Percentiles rank a stretch among this genome's conserved stretches.
Conservation (phyloP, 2,888 invertebrate genomes). For the Antheraea assamensis region DNA sequence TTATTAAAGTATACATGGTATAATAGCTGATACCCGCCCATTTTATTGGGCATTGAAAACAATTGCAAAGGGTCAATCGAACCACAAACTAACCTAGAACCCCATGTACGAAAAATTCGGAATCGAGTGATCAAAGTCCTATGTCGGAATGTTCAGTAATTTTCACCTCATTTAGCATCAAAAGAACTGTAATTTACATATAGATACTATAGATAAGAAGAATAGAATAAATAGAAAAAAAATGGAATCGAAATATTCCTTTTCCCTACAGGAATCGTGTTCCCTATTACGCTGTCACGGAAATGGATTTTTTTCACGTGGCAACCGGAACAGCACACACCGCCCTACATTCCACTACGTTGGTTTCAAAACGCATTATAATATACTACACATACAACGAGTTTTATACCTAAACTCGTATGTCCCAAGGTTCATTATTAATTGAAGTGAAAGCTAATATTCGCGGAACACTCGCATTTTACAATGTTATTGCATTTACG, state of each 20-base stretch:
- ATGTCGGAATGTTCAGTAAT: no score
- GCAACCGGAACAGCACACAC: constrained; percentile 30
- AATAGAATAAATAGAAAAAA: not conserved
- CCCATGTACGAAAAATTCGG: no score
- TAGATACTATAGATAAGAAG: no score
- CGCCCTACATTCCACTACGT: constrained; percentile 52
- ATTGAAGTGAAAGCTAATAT: constrained; percentile 5
- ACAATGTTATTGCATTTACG: constrained; percentile 11
- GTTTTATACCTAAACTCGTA: not conserved
- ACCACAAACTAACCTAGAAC: no score
- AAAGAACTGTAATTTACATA: no score
- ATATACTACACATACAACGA: not conserved
- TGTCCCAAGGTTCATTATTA: not conserved
- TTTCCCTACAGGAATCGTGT: not conserved
- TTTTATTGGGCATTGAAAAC: no score
- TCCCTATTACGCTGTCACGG: constrained; percentile 7
- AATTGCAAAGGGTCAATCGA: no score
- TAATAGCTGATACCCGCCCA: no score
- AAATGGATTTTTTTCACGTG: constrained; percentile 12
- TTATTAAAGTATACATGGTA: no score
- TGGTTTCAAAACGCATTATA: not conserved
- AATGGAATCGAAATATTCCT: not conserved
- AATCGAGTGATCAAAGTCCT: no score
- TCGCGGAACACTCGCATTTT: not conserved
- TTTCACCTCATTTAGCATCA: no score